Evolutionary conservation across 2,113 vertebrate genomes (phyloP), one percentile per base, ranked within the genome.

Genomic region (Hylia prasina): DNA sequence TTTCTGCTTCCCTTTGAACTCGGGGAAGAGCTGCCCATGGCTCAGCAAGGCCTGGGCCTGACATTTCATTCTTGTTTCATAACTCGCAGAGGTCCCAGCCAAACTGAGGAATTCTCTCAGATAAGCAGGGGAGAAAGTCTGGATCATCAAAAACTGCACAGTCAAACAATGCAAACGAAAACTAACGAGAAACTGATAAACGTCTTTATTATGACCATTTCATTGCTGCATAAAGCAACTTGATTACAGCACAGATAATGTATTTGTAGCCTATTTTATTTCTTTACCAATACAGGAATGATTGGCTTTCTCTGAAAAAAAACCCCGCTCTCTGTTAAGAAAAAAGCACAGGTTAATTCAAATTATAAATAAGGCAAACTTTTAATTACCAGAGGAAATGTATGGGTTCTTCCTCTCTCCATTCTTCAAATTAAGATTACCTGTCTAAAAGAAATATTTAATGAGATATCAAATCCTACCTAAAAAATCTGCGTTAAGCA

Each of bases 71-170:
- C 35, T 66, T n/a, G 51, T 90, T 92, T 92, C 51, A 25, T 56
- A 57, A 77, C 3, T 2, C 69, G 31, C 14, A 16, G 61, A 93
- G 64, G 48, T 57, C 82, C 31, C 82, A 80, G 71, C 45, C 71
- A 94, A 90, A 81, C 72, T 44, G 9, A 75, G 72, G 89, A 94
- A 95, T 86, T 83, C 79, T 86, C 76, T 58, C 80, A 77, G 82
- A 94, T 47, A 93, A 92, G 48, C 7, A 44, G 24, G 44, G 76
- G 76, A 89, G 58, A 95, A 88, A 90, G 76, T 83, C 68, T 23
- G 3, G 37, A 33, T 58, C 86, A 81, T 70, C 51, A 51, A 53
- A 92, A 81, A 37, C 56, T n/a, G 14, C 58, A 28, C 27, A 47
- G 44, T 11, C 35, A 78, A 82, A 92, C 20, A 66, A 83, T 30